phyloP scores from a whole-genome alignment of 2,888 invertebrate species.

The Harpalus rubripes region DNA sequence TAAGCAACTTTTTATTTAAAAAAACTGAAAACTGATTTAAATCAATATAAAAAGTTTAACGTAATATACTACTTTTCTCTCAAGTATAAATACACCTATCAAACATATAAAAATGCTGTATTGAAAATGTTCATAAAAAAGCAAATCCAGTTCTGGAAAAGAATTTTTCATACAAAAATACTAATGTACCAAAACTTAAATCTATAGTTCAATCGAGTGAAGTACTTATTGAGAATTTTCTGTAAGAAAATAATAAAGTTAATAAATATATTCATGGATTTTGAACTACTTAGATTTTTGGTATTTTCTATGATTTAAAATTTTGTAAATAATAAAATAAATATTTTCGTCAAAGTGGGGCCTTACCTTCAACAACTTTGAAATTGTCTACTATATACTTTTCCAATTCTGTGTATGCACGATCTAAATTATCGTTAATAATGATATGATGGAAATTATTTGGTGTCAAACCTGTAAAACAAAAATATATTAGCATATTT shows the following conservation, averaged over 20 bases:
- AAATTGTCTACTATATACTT: constrained; percentile 83
- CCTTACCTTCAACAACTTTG: constrained; percentile 44
- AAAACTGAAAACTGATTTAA: constrained; percentile 10
- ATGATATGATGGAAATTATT: constrained; percentile 92
- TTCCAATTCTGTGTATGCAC: constrained; percentile 87
- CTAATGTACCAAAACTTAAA: constrained; percentile 30
- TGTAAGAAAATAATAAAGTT: constrained; percentile 15
- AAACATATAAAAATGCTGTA: constrained; percentile 25
- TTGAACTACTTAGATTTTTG: background rate
- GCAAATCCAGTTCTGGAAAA: constrained; percentile 3
- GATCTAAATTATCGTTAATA: constrained; percentile 89
- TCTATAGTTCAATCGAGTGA: background rate
- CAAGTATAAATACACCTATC: background rate
- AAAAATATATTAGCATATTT: constrained; percentile 53
- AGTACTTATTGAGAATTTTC: constrained; percentile 28
- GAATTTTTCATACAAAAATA: constrained; percentile 41
- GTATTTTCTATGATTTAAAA: no score
- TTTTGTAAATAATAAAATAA: background rate
- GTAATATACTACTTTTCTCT: constrained; percentile 8
- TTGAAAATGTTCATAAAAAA: constrained; percentile 28
- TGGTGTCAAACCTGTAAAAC: constrained; percentile 79
- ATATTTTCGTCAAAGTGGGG: background rate
- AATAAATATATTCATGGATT: constrained; percentile 1
- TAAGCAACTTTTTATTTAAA: background rate
- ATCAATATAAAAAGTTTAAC: constrained; percentile 16